These are phyloP conservation scores for Desmodus rotundus DNA, from an alignment of 2,113 vertebrate species.

Conservation along the genomic window DNA sequence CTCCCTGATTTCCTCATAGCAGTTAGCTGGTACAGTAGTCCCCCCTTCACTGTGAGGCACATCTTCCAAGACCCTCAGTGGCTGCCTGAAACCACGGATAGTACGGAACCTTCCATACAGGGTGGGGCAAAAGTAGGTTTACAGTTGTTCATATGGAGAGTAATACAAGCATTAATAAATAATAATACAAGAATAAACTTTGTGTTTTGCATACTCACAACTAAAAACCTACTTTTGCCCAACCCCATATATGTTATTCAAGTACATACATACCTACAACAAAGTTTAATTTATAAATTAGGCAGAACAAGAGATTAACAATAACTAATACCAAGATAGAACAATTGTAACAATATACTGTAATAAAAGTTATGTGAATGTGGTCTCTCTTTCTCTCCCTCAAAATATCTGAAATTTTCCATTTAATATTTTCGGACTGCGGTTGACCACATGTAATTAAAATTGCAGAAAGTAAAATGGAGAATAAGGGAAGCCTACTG, in stretches of 20 bases:
- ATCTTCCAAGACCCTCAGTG: background rate
- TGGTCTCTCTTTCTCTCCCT: background rate
- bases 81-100: background rate
- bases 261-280: background rate
- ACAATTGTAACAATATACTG: background rate
- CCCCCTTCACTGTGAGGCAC: background rate
- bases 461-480: background rate
- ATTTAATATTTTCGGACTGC: background rate
- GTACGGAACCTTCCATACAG: background rate
- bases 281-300: background rate
- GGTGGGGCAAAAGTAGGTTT: background rate
- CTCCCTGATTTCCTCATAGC: background rate
- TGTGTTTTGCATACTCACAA: background rate
- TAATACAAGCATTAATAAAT: background rate
- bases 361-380: background rate
- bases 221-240: background rate
- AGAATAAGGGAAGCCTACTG: no score
- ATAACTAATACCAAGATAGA: background rate
- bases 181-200: background rate
- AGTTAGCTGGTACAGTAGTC: background rate
- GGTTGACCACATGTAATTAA: background rate
- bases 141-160: background rate
- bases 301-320: background rate
- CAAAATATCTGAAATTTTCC: background rate
- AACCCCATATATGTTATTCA: background rate